phyloP scores from a whole-genome alignment of 2,888 invertebrate species.

The Drosophila parthenogenetica region DNA sequence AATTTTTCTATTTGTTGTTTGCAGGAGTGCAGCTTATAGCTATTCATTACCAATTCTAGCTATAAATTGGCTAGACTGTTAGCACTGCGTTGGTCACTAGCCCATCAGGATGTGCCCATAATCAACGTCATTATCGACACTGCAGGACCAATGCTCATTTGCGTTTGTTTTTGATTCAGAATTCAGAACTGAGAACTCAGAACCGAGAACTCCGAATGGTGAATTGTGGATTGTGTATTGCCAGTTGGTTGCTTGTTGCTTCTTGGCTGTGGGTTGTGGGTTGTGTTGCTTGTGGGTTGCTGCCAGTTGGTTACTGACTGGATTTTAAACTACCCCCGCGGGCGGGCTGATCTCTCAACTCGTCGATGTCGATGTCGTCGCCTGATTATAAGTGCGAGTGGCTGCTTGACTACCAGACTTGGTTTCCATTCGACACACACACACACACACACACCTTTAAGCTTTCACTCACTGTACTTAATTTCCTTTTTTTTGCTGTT shows the following conservation, averaged over 20 bases:
- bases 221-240: slow-evolving; percentile 5
- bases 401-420: slow-evolving; percentile 56
- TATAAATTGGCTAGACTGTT: background rate
- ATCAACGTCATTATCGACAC: slow-evolving; percentile 57
- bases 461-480: slow-evolving; percentile 17
- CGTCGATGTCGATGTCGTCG: slow-evolving; percentile 23
- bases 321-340: slow-evolving; percentile 57
- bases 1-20: background rate
- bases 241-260: slow-evolving; percentile 2
- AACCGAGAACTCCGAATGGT: slow-evolving; percentile 1
- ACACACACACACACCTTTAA: slow-evolving; percentile 14
- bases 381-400: slow-evolving; percentile 49
- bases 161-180: slow-evolving; percentile 9
- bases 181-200: background rate
- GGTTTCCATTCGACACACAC: slow-evolving; percentile 33
- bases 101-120: slow-evolving; percentile 44
- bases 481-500: slow-evolving; percentile 12
- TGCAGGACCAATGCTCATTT: slow-evolving; percentile 43
- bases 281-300: background rate
- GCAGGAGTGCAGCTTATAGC: too few species aligned
- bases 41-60: background rate
- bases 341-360: slow-evolving; percentile 55
- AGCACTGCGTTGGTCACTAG: slow-evolving; percentile 33
- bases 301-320: slow-evolving; percentile 27
- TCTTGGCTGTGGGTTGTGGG: background rate